Evolutionary conservation across 2,797 vertebrate genomes (phyloP), one percentile per base, ranked within the genome.

Genomic region (Syngnathus acus): DNA sequence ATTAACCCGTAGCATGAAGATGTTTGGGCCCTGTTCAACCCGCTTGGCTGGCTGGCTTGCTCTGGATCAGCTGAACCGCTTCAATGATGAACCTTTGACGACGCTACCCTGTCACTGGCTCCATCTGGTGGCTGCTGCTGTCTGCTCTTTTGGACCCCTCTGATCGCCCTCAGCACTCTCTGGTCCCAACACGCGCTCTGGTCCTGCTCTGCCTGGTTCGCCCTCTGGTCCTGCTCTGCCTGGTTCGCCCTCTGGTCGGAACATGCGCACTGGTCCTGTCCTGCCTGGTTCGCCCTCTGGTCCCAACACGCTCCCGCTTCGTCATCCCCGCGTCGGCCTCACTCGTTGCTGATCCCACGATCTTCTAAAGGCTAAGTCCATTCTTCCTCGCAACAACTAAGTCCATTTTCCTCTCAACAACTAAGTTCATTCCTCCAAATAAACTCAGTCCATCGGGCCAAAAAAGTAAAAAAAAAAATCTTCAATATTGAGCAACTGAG

Each of bases 281-380:
- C 63, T 65, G 63, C 48, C 63, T 39, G 63, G 63, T 10, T 38
- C 19, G 47, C 21, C 26, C 63, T 53, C 61, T 47, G 61, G 61
- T 63, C 42, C 21, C 26, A 47, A n/a, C 26, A 37, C 32, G 32
- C 55, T 9, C 61, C 2, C 66, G 72, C 62, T 17, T 64, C 50
- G 21, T 55, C n/a, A 51, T 40, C 48, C 64, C 50, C 14, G 48
- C 37, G 51, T 55, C 64, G 65, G 74, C 68, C 77, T 74, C 1
- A 45, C 64, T 62, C 74, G 71, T 14, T 54, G 65, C 67, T 68
- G 78, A 80, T 83, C 78, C 77, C 65, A 72, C 2, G 67, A 66
- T 82, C 73, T 82, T 86, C 72, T 81, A 79, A 80, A 69, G 72
- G 78, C 87, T 87, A 84, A 85, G 87, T 90, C 86, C 85, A 85